These are phyloP conservation scores for Dermolepida albohirtum DNA, from an alignment of 2,888 invertebrate species.

Conservation along the genomic window DNA sequence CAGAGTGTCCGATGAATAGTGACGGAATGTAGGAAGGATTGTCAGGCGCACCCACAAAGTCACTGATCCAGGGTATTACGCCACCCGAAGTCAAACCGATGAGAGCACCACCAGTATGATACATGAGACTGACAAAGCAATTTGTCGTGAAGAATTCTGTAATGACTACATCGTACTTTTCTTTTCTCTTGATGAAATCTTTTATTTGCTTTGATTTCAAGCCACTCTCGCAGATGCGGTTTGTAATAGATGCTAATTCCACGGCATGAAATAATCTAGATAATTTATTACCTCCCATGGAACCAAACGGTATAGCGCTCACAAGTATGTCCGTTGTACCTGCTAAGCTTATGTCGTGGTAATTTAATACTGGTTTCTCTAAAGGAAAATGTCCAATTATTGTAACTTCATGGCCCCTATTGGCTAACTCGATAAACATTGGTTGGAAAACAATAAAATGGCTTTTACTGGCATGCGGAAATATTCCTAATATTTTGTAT, in stretches of 20 bases:
- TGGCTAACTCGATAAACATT: constrained; percentile 71
- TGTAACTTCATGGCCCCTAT: constrained; percentile 75
- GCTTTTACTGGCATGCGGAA: constrained; percentile 77
- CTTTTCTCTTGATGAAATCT: constrained; percentile 61
- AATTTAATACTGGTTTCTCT: constrained; percentile 40
- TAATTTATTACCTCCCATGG: constrained; percentile 3
- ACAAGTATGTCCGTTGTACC: constrained; percentile 36
- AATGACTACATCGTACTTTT: constrained; percentile 73
- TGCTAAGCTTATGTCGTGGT: constrained; percentile 46
- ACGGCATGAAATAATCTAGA: constrained; percentile 13
- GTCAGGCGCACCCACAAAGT: constrained; percentile 65
- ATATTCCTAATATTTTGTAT: constrained; percentile 73
- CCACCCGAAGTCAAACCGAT: constrained; percentile 68
- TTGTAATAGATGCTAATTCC: constrained; percentile 17
- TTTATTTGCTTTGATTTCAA: constrained; percentile 59
- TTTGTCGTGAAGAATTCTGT: constrained; percentile 78
- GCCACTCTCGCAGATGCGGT: constrained; percentile 39
- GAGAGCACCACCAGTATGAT: constrained; percentile 70
- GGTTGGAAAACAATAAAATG: constrained; percentile 77
- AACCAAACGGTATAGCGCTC: constrained; percentile 26
- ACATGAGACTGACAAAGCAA: constrained; percentile 74
- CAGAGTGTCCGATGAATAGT: constrained; percentile 59
- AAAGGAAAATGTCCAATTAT: constrained; percentile 74
- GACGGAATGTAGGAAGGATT: constrained; percentile 65
- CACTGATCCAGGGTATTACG: constrained; percentile 65